Evolutionary conservation across 2,797 vertebrate species (phyloP).

Genomic region (Hemitrygon akajei): DNA sequence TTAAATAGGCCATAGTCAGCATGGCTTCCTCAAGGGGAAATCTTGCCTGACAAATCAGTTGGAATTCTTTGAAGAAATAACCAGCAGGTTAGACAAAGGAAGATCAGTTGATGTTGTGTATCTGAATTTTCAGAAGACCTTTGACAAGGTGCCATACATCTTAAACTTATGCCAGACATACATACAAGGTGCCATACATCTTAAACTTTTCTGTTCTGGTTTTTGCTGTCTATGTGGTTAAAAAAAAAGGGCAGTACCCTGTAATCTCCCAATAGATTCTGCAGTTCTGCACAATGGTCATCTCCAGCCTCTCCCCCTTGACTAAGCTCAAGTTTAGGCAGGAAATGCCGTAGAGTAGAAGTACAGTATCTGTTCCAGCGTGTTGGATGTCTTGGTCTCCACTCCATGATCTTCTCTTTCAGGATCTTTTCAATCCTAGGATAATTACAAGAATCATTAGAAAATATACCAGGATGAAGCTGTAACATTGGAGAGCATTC

Average conservation of each 20-base stretch:
- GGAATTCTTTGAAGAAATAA: too few species aligned
- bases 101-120: too few species aligned
- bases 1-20: too few species aligned
- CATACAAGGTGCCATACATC: too few species aligned
- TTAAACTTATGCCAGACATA: background rate
- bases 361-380: conserved; percentile 93
- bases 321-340: conserved; percentile 78
- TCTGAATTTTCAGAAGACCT: too few species aligned
- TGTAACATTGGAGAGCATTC: background rate
- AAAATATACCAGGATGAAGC: background rate
- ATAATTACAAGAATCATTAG: background rate
- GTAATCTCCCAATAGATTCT: conserved; percentile 83
- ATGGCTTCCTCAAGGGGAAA: too few species aligned
- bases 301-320: conserved; percentile 70
- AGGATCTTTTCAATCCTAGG: conserved; percentile 85
- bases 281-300: conserved; percentile 76
- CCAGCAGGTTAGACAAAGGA: too few species aligned
- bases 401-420: conserved; percentile 95
- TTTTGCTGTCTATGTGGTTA: background rate
- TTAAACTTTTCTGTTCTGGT: background rate
- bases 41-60: too few species aligned
- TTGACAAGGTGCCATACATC: too few species aligned
- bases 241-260: conserved; percentile 58
- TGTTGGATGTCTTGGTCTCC: conserved; percentile 83
- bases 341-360: conserved; percentile 75